These are phyloP conservation scores for Paracanthobrama guichenoti DNA, from an alignment of 2,113 vertebrate species.

Conservation along the genomic window DNA sequence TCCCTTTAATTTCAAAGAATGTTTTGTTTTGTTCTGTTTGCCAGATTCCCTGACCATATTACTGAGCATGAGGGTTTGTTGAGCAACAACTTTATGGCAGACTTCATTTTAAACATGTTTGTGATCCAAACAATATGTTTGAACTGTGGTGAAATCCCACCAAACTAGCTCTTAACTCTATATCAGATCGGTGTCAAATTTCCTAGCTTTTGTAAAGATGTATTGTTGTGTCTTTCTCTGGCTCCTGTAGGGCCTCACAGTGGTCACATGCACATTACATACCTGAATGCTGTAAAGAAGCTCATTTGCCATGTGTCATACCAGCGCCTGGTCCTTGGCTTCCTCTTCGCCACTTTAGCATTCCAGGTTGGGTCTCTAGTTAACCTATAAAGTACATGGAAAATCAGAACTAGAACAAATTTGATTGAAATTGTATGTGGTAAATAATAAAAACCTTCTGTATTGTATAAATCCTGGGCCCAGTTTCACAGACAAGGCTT, in stretches of 20 bases:
- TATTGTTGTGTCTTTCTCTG: not conserved
- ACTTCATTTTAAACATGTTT: not conserved
- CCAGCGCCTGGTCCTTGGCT: slow-evolving; percentile 67
- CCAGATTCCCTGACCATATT: not conserved
- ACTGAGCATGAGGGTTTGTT: not conserved
- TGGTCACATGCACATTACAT: slow-evolving; percentile 42
- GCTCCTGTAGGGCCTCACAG: slow-evolving; percentile 56
- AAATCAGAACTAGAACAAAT: not conserved
- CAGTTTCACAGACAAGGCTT: too few species aligned
- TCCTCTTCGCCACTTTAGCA: slow-evolving; percentile 63
- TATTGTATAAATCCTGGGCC: not conserved
- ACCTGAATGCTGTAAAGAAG: slow-evolving; percentile 62
- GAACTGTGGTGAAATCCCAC: slow-evolving; percentile 17
- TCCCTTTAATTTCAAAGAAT: too few species aligned
- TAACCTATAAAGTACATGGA: not conserved
- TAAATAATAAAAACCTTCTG: not conserved
- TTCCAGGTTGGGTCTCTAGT: slow-evolving; percentile 63
- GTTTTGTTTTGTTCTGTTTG: not conserved
- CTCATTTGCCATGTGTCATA: slow-evolving; percentile 64
- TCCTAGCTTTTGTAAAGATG: not conserved
- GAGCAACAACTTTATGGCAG: not conserved
- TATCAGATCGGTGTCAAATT: not conserved
- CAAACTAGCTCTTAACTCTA: slow-evolving; percentile 39
- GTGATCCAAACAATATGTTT: not conserved
- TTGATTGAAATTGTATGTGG: not conserved